A percentile compares a stretch with the other conserved stretches of the same genome.
phyloP scores from a whole-genome alignment of 2,888 invertebrate genomes.

The Hecatera dysodea region DNA sequence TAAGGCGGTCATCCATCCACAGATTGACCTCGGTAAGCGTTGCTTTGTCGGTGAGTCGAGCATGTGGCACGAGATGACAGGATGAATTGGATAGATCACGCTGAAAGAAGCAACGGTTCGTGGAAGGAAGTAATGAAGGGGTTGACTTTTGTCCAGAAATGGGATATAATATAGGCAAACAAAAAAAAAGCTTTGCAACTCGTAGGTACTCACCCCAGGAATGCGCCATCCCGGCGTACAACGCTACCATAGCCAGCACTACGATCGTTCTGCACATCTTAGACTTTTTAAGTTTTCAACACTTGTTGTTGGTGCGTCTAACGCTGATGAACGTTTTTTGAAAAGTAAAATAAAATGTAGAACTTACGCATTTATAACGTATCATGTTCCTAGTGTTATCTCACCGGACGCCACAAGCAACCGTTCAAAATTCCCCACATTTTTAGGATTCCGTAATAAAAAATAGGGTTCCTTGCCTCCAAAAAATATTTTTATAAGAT shows the following conservation, averaged over 20 bases:
- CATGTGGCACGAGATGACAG: not conserved
- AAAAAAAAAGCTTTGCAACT: not conserved
- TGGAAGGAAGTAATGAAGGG: not conserved
- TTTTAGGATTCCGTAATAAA: too few species aligned
- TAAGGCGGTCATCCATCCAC: too few species aligned
- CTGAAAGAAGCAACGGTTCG: not conserved
- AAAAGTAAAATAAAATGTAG: not conserved
- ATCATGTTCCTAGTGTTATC: not conserved
- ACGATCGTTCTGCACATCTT: not conserved
- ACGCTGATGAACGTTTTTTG: not conserved
- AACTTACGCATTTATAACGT: not conserved
- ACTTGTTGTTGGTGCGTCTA: not conserved
- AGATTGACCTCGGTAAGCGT: too few species aligned
- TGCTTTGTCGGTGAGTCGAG: too few species aligned
- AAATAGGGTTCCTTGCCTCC: too few species aligned
- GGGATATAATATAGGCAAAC: too few species aligned
- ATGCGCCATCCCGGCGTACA: not conserved
- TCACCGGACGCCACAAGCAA: not conserved
- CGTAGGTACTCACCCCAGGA: not conserved
- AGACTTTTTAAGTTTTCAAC: too few species aligned
- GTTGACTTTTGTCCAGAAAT: too few species aligned
- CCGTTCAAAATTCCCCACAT: too few species aligned
- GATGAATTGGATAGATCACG: not conserved
- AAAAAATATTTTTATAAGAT: too few species aligned
- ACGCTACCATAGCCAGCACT: not conserved